A percentile compares a stretch with the other conserved stretches of the same genome.
Conservation (phyloP, 2,888 invertebrate species). For the Callimorpha dominula region DNA sequence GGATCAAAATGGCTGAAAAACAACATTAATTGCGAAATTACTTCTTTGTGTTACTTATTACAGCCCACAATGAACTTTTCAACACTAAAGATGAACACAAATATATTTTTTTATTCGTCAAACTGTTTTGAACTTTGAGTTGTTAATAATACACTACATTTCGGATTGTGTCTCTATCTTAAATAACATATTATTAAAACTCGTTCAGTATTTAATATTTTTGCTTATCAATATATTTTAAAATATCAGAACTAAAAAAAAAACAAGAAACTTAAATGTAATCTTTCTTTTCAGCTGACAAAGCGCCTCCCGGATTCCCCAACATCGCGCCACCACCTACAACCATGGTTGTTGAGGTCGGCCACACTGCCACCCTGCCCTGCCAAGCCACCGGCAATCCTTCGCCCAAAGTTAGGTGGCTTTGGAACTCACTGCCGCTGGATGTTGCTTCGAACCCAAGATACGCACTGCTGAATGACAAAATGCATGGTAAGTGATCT, state of each 20-base stretch:
- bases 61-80: no score
- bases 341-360: slow-evolving; percentile 98
- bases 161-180: not conserved
- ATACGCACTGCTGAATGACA: slow-evolving; percentile 93
- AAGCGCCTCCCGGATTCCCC: slow-evolving; percentile 97
- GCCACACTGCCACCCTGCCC: slow-evolving; percentile 95
- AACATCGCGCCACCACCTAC: slow-evolving; percentile 92
- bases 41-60: no score
- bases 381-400: slow-evolving; percentile 96
- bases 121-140: not conserved
- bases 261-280: not conserved
- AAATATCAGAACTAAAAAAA: not conserved
- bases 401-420: slow-evolving; percentile 95
- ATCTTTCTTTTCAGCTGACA: slow-evolving; percentile 88
- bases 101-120: no score
- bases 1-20: no score
- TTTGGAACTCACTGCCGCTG: slow-evolving; percentile 96
- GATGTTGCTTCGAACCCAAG: slow-evolving; percentile 93
- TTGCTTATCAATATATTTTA: not conserved
- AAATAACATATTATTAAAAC: not conserved
- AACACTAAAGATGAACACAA: no score
- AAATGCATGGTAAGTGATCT: slow-evolving; percentile 90
- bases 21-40: no score
- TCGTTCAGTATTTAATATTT: not conserved
- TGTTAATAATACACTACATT: not conserved